Evolutionary conservation across 2,888 invertebrate genomes (phyloP), one percentile per base, ranked within the genome.

Genomic region (Drosophila buzzatii): DNA sequence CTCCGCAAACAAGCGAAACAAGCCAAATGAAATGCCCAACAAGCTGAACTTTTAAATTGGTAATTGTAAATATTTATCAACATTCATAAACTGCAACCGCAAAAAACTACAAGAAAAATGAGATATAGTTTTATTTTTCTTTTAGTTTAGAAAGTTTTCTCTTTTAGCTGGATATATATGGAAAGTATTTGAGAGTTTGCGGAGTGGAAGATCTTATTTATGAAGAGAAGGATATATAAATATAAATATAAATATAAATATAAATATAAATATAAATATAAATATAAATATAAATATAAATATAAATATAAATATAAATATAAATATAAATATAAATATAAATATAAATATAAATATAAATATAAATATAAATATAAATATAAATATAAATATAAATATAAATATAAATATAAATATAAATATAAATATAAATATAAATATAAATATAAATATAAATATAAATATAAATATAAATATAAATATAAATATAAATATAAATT

Each of bases 21-120:
- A 81, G 76, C 60, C 68, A 69, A 70, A 64, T 66, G 52, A 66
- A 74, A 74, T 63, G 77, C 64, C 55, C 55, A 51, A 67, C 70
- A 72, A 73, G 76, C 64, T 71, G 64, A 86, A 87, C 81, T 85
- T 89, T 87, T 87, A 85, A 77, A 77, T 77, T 85, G 81, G 83
- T 87, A 86, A 89, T 75, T 85, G 87, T 83, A 87, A 89, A 87
- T 87, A 89, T 87, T 87, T 87, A 85, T 74, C 75, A 86, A 84
- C 82, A 82, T 76, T 70, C 76, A 85, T 72, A 74, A 77, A 78
- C 60, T 74, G 63, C 71, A 47, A 23, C 62, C 63, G 58, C 59
- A 44, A 70, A 70, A 70, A 53, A 51, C 53, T 58, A 9, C 45
- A 35, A 69, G 45, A 49, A 57, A 53, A 53, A 51, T 35, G 12